Conservation (phyloP, 2,113 vertebrate genomes). For the Ptyas mucosa region DNA sequence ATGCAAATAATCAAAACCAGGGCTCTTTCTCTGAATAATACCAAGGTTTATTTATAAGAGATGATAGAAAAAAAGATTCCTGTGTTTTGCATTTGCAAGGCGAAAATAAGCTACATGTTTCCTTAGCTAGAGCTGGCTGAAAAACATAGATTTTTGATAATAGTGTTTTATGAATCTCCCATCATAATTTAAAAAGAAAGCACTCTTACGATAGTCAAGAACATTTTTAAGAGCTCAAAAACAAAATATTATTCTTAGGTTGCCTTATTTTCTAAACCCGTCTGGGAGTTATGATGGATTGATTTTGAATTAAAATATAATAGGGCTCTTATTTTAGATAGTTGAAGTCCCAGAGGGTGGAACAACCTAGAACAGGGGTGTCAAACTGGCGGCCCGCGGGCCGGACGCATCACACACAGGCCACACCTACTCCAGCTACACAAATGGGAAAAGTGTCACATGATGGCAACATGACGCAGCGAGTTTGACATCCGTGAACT, state of each 20-base stretch:
- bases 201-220: background rate
- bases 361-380: background rate
- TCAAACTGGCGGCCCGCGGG: too few species aligned
- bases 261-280: background rate
- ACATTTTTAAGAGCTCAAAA: background rate
- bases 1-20: slow-evolving; percentile 35
- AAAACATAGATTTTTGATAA: background rate
- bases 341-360: background rate
- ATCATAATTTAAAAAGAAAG: background rate
- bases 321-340: background rate
- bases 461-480: too few species aligned
- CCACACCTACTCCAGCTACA: too few species aligned
- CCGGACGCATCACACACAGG: too few species aligned
- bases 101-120: background rate
- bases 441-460: too few species aligned
- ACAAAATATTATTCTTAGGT: background rate
- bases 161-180: background rate
- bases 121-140: background rate
- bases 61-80: slow-evolving; percentile 12
- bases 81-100: background rate
- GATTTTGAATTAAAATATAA: slow-evolving; percentile 9
- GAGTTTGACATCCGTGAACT: too few species aligned
- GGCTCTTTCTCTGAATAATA: background rate
- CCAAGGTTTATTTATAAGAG: slow-evolving; percentile 6
- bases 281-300: background rate